Percentiles rank a stretch among this genome's conserved stretches.
Conservation (phyloP, 2,797 vertebrate species). For the Sternotherus odoratus region DNA sequence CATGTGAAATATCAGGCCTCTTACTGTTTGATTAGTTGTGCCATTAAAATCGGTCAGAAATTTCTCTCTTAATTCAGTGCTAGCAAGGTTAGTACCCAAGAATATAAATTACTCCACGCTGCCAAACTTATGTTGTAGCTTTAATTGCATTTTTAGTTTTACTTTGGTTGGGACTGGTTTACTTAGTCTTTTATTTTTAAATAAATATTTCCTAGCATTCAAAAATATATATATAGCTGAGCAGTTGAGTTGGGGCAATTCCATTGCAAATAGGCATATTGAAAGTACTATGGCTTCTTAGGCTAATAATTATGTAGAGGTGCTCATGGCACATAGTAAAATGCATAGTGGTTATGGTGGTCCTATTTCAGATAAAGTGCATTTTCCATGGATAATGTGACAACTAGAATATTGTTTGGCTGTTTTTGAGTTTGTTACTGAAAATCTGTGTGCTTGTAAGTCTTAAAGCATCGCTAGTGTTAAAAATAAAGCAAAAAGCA, state of each 20-base stretch:
- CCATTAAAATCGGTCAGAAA: not conserved
- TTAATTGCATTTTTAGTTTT: not conserved
- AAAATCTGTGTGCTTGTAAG: not conserved
- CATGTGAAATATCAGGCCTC: not conserved
- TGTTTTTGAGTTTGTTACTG: not conserved
- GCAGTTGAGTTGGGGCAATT: slow-evolving; percentile 13
- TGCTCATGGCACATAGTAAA: slow-evolving; percentile 1
- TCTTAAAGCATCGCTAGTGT: not conserved
- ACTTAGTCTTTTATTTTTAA: not conserved
- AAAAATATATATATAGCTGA: not conserved
- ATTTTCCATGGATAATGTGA: not conserved
- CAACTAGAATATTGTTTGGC: not conserved
- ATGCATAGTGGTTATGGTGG: not conserved
- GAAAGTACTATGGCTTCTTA: slow-evolving; percentile 30
- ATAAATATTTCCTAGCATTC: not conserved
- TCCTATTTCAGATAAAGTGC: not conserved
- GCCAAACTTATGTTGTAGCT: not conserved
- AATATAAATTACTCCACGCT: not conserved
- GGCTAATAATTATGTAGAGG: slow-evolving; percentile 29
- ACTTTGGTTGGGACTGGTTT: not conserved
- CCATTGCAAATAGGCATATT: slow-evolving; percentile 19
- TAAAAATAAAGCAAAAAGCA: not conserved
- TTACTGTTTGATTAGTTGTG: not conserved
- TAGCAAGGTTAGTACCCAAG: not conserved
- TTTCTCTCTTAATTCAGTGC: not conserved